Evolutionary conservation across 2,113 vertebrate species (phyloP).

Genomic region (Alligator sinensis): DNA sequence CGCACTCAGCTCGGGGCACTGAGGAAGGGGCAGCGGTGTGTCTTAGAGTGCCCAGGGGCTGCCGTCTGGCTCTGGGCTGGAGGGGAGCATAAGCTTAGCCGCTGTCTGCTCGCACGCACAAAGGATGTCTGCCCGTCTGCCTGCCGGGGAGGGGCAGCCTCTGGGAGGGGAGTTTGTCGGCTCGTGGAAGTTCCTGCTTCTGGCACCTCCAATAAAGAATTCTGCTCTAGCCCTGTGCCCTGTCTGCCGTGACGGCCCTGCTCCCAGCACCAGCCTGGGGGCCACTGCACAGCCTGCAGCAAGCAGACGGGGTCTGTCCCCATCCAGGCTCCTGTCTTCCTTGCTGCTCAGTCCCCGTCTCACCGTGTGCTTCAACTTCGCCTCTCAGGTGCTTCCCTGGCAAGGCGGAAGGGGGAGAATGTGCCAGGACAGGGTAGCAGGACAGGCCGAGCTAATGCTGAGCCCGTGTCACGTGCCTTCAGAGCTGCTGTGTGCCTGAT

Average conservation of each 20-base stretch:
- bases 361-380: too few species aligned
- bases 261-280: accelerated
- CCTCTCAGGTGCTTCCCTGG: neutral
- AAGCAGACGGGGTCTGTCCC: too few species aligned
- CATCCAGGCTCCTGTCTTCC: too few species aligned
- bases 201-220: constrained; percentile 77
- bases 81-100: constrained; percentile 58
- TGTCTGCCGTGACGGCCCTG: neutral
- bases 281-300: neutral
- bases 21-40: neutral
- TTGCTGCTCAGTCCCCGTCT: too few species aligned
- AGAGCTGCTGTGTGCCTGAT: too few species aligned
- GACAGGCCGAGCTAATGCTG: too few species aligned
- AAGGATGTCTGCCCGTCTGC: neutral
- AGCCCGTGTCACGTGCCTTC: too few species aligned
- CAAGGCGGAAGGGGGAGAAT: accelerated
- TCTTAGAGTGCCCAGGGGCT: neutral
- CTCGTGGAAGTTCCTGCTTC: constrained; percentile 73
- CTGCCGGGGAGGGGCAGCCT: constrained; percentile 53
- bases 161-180: constrained; percentile 67
- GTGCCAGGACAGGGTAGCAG: too few species aligned
- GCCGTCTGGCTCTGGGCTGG: constrained; percentile 49
- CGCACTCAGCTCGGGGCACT: neutral
- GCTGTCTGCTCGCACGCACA: constrained; percentile 78
- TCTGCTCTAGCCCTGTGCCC: constrained; percentile 49